Evolutionary conservation across 2,113 vertebrate genomes (phyloP).

Genomic region (Microtus oregoni): DNA sequence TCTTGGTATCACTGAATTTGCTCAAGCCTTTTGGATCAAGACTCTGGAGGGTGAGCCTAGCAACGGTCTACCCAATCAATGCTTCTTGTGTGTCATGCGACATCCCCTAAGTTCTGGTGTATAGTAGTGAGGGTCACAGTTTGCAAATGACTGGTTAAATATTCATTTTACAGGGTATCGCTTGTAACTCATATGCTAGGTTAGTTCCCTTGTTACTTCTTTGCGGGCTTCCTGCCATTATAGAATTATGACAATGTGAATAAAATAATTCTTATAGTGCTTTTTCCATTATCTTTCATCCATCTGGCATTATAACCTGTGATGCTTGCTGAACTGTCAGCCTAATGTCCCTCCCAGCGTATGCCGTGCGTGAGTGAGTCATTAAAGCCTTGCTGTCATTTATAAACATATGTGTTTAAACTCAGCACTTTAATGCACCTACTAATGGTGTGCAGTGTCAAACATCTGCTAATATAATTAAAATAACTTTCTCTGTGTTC

Average conservation of each 20-base stretch:
- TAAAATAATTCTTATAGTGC: neutral
- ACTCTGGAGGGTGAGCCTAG: neutral
- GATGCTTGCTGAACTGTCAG: neutral
- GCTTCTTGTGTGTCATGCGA: neutral
- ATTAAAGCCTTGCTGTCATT: neutral
- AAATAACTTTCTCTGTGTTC: neutral
- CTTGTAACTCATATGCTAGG: neutral
- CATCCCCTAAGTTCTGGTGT: neutral
- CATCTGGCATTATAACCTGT: neutral
- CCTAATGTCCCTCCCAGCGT: neutral
- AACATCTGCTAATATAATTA: slow-evolving; percentile 11
- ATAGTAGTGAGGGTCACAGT: neutral
- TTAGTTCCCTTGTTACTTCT: neutral
- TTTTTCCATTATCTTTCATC: neutral
- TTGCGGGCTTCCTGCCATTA: neutral
- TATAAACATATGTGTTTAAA: neutral
- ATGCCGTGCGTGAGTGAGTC: neutral
- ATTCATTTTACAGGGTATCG: neutral
- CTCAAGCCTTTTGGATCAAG: neutral
- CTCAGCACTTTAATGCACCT: neutral
- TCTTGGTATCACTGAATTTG: neutral
- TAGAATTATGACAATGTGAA: neutral
- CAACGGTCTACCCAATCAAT: too few relatives aligned
- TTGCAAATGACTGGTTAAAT: neutral
- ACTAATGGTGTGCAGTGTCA: neutral